Percentiles rank a stretch among this genome's conserved stretches.
phyloP scores from a whole-genome alignment of 2,797 vertebrate species.

The Champsocephalus esox region DNA sequence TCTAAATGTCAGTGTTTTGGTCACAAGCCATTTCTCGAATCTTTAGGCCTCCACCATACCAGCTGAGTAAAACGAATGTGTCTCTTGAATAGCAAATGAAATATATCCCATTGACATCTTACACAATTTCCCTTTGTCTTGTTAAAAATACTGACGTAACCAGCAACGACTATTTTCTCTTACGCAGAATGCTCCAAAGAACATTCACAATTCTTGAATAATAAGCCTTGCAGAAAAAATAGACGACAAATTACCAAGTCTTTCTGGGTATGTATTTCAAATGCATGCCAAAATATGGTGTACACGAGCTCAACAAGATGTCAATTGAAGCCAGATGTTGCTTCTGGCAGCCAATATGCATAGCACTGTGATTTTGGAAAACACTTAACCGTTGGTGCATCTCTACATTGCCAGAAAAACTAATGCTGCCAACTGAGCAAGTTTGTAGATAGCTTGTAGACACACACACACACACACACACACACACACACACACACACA shows the following conservation, averaged over 20 bases:
- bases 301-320: constrained; percentile 49
- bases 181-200: constrained; percentile 20
- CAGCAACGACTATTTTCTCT: constrained; percentile 1
- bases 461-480: constrained; percentile 11
- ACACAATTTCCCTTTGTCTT: constrained; percentile 11
- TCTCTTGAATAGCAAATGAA: constrained; percentile 46
- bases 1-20: constrained; percentile 41
- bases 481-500: neutral
- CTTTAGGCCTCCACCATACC: constrained; percentile 40
- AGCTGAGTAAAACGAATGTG: constrained; percentile 36
- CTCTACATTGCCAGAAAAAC: constrained; percentile 22
- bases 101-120: constrained; percentile 29
- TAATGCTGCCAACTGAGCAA: constrained; percentile 37
- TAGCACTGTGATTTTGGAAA: constrained; percentile 35
- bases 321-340: constrained; percentile 50
- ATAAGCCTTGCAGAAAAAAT: constrained; percentile 20
- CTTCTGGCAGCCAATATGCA: constrained; percentile 34
- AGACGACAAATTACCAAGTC: constrained; percentile 32
- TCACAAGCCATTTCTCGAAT: constrained; percentile 54
- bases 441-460: constrained; percentile 54
- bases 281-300: constrained; percentile 33
- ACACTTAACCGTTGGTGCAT: constrained; percentile 33
- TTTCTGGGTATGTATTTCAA: constrained; percentile 25
- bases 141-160: constrained; percentile 14
- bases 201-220: constrained; percentile 14